Conservation (phyloP, 2,888 invertebrate genomes). For the Himalopsyche anomala region DNA sequence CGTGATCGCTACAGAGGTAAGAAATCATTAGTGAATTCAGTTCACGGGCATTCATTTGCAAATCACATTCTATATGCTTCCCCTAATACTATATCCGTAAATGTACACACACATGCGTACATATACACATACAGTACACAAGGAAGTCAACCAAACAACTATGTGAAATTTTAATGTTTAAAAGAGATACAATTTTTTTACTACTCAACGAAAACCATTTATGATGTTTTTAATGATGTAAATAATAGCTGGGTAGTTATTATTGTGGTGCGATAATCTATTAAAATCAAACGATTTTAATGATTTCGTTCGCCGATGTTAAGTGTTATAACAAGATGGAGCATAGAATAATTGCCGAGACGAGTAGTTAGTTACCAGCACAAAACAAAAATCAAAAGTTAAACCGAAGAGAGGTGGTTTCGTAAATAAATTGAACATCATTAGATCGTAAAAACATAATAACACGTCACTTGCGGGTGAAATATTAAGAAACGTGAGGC, state of each 20-base stretch:
- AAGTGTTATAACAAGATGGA: not conserved
- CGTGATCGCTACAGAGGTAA: no score
- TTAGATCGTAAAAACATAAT: conserved; percentile 26
- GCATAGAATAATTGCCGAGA: not conserved
- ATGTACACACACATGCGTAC: no score
- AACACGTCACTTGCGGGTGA: conserved; percentile 35
- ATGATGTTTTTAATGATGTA: no score
- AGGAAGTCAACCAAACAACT: no score
- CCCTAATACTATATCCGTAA: no score
- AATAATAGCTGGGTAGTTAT: not conserved
- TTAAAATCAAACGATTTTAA: not conserved
- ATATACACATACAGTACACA: no score
- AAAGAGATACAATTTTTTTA: no score
- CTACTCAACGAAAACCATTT: no score
- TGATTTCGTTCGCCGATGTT: not conserved
- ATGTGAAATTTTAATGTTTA: no score
- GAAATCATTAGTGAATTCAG: no score
- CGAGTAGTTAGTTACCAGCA: not conserved
- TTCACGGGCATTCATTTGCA: no score
- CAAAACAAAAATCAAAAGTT: conserved; percentile 3
- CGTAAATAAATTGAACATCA: conserved; percentile 30
- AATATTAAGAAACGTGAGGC: conserved; percentile 51
- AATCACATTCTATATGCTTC: no score
- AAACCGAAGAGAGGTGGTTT: not conserved
- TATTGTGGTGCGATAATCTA: not conserved